A percentile compares a stretch with the other conserved stretches of the same genome.
phyloP scores from a whole-genome alignment of 2,797 vertebrate species.

The Ceryle rudis region DNA sequence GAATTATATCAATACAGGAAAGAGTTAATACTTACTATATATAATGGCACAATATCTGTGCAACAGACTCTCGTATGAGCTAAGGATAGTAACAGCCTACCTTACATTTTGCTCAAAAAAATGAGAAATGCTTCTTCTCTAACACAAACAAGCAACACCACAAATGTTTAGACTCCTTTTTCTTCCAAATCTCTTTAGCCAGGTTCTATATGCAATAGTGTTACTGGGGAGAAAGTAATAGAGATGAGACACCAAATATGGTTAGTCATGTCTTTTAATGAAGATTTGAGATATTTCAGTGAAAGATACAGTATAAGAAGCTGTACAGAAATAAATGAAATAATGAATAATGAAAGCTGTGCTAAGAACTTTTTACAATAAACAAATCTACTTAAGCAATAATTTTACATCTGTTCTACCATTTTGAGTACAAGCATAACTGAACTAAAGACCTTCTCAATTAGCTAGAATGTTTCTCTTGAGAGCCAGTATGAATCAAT shows the following conservation, averaged over 20 bases:
- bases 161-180: neutral
- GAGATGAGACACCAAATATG: neutral
- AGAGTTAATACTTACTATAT: neutral
- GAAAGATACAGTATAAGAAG: neutral
- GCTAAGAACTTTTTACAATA: neutral
- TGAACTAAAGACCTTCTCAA: neutral
- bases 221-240: neutral
- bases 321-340: neutral
- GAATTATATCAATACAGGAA: neutral
- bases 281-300: neutral
- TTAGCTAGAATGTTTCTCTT: neutral
- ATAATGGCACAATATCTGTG: neutral
- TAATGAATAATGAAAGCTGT: neutral
- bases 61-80: neutral
- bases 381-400: neutral
- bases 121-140: neutral
- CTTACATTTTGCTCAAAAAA: neutral
- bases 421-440: neutral
- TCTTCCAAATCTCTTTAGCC: neutral
- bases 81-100: neutral
- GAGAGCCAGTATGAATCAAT: neutral
- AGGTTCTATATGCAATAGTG: neutral
- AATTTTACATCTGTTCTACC: neutral
- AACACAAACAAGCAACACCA: neutral
- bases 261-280: neutral